phyloP scores from a whole-genome alignment of 2,888 invertebrate species.

The Marasmarcha lunaedactyla region DNA sequence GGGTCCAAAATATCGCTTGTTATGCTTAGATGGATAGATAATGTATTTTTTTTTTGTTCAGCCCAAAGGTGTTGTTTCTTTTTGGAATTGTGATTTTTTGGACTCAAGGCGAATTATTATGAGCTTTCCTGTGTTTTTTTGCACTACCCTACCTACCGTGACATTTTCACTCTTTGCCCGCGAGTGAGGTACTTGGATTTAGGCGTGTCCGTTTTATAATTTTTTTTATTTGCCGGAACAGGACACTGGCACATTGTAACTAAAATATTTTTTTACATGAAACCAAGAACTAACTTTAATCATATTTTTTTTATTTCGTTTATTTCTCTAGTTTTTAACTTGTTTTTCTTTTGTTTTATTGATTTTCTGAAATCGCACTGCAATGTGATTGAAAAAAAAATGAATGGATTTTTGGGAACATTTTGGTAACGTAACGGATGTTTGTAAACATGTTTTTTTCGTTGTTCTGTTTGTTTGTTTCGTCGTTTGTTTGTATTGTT shows the following conservation, averaged over 20 bases:
- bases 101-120: slow-evolving; percentile 36
- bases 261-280: slow-evolving; percentile 26
- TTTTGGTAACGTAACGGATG: slow-evolving; percentile 6
- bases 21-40: no score
- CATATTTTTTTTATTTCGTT: slow-evolving; percentile 24
- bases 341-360: slow-evolving; percentile 27
- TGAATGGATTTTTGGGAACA: slow-evolving; percentile 1
- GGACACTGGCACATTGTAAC: slow-evolving; percentile 41
- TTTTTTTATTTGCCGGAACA: slow-evolving; percentile 37
- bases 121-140: slow-evolving; percentile 55
- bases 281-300: slow-evolving; percentile 39
- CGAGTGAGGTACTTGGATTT: slow-evolving; percentile 51
- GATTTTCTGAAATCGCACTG: slow-evolving; percentile 9
- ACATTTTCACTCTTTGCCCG: slow-evolving; percentile 53
- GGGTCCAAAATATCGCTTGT: slow-evolving; percentile 59
- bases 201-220: slow-evolving; percentile 29
- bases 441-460: slow-evolving; percentile 13
- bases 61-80: slow-evolving; percentile 64
- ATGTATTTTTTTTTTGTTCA: slow-evolving; percentile 20
- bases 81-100: slow-evolving; percentile 37
- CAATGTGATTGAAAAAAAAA: background rate
- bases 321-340: slow-evolving; percentile 37
- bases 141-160: slow-evolving; percentile 62
- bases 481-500: slow-evolving; percentile 20
- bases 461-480: slow-evolving; percentile 19